phyloP scores from a whole-genome alignment of 2,888 invertebrate species.

The Drosophila pegasa region DNA sequence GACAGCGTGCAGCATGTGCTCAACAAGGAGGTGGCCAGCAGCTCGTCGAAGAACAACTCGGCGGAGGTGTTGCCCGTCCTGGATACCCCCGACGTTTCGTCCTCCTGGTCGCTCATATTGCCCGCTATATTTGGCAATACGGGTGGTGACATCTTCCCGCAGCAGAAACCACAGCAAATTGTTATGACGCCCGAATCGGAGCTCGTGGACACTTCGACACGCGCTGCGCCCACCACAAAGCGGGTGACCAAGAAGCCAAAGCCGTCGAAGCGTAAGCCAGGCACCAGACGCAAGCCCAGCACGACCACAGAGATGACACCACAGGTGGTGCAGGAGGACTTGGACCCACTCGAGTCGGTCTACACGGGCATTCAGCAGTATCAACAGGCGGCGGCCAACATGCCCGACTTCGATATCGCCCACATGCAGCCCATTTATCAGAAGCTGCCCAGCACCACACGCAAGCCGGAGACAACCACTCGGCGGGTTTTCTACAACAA shows the following conservation, averaged over 20 bases:
- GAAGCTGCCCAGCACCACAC: slow-evolving; percentile 62
- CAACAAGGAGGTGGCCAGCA: slow-evolving; percentile 89
- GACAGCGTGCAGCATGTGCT: slow-evolving; percentile 93
- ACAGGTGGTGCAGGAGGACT: slow-evolving; percentile 77
- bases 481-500: slow-evolving; percentile 82
- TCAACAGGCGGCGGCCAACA: slow-evolving; percentile 75
- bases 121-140: slow-evolving; percentile 92
- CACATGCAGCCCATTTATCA: slow-evolving; percentile 82
- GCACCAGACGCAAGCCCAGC: slow-evolving; percentile 74
- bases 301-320: slow-evolving; percentile 69
- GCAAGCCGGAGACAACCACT: slow-evolving; percentile 74
- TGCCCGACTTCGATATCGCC: slow-evolving; percentile 76
- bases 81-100: slow-evolving; percentile 90
- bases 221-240: slow-evolving; percentile 41
- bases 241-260: slow-evolving; percentile 75
- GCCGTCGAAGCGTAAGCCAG: slow-evolving; percentile 80
- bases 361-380: slow-evolving; percentile 82
- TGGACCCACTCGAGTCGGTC: slow-evolving; percentile 80
- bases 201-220: slow-evolving; percentile 81
- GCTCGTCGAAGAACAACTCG: slow-evolving; percentile 86
- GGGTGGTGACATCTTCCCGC: slow-evolving; percentile 87
- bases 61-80: slow-evolving; percentile 85
- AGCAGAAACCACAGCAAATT: slow-evolving; percentile 85
- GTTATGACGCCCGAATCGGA: slow-evolving; percentile 85
- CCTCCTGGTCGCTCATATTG: slow-evolving; percentile 92